These are phyloP conservation scores for Sardina pilchardus DNA, from an alignment of 2,113 vertebrate genomes.

Conservation along the genomic window DNA sequence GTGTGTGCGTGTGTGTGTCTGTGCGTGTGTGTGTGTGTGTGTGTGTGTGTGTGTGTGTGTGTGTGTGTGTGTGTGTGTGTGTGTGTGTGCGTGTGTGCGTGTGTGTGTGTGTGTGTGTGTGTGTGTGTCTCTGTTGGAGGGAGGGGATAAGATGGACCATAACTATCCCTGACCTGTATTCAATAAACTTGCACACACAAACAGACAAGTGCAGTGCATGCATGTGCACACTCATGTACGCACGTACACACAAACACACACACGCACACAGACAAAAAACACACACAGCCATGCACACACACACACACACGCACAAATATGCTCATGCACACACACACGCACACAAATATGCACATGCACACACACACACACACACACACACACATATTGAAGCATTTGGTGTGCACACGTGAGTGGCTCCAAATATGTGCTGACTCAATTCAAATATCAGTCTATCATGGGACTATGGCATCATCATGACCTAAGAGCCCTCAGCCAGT, in stretches of 20 bases:
- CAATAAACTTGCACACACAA: not conserved
- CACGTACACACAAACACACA: not conserved
- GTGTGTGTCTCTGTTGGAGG: not conserved
- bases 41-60: no score
- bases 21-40: no score
- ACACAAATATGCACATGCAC: not conserved
- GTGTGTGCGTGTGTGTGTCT: not conserved
- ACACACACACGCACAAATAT: no score
- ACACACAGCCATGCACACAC: not conserved
- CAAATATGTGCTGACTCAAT: not conserved
- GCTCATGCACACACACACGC: not conserved
- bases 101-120: not conserved
- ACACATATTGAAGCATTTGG: no score
- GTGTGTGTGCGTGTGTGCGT: no score
- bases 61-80: not conserved
- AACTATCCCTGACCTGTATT: no score
- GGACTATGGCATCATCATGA: not conserved
- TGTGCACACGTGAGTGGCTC: no score
- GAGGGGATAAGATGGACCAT: no score
- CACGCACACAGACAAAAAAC: not conserved
- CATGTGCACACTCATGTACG: not conserved
- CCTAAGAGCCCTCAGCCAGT: not conserved
- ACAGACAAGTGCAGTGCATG: no score
- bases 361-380: no score
- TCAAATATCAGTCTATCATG: not conserved